Conservation (phyloP, 2,797 vertebrate genomes). For the Pachyuromys duprasi region DNA sequence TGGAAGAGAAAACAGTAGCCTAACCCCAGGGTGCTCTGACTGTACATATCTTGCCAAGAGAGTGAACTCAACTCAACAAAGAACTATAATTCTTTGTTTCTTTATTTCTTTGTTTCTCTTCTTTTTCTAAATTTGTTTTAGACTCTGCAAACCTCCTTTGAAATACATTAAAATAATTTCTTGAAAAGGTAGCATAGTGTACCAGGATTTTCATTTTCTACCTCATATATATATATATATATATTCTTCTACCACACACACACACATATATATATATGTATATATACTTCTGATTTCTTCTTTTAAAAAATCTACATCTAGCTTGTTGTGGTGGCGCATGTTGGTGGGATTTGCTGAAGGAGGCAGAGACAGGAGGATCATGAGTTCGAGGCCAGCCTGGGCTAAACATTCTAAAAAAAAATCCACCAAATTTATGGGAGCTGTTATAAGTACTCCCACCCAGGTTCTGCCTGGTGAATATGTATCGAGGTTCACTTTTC, state of each 20-base stretch:
- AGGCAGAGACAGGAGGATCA: too few species aligned
- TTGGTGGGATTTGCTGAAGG: too few species aligned
- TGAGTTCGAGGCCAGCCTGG: too few species aligned
- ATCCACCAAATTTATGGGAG: not conserved
- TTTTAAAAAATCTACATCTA: not conserved
- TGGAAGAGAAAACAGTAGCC: not conserved
- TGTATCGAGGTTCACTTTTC: not conserved
- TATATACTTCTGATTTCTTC: not conserved
- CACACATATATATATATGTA: too few species aligned
- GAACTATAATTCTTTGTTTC: too few species aligned
- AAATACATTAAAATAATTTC: conserved; percentile 8
- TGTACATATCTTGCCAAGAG: not conserved
- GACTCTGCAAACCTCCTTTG: not conserved
- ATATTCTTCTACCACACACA: not conserved
- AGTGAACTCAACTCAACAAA: not conserved
- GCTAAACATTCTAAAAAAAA: too few species aligned
- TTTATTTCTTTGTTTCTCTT: too few species aligned
- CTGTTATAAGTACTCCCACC: not conserved
- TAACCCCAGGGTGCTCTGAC: not conserved
- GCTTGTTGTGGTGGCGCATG: too few species aligned
- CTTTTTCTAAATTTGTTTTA: too few species aligned
- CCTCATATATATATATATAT: not conserved
- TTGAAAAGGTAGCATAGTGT: not conserved
- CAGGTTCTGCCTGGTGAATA: not conserved
- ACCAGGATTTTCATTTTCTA: not conserved